These are phyloP conservation scores for Neolamprologus toae DNA, from an alignment of 2,113 vertebrate species.

Conservation along the genomic window DNA sequence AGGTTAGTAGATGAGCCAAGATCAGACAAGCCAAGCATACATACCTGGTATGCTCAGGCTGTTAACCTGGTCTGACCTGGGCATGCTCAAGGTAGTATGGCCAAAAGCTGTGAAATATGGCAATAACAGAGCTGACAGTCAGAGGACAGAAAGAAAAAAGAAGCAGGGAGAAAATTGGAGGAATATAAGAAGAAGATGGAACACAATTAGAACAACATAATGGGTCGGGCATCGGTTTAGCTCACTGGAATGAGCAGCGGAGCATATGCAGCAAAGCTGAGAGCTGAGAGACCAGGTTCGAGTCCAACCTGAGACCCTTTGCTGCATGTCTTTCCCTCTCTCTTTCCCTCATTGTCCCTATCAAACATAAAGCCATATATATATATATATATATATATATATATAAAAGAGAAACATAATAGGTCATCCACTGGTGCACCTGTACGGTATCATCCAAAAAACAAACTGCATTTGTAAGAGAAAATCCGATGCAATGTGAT, in stretches of 20 bases:
- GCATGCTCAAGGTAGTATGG: background rate
- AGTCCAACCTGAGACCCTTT: background rate
- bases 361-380: fast-evolving
- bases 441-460: background rate
- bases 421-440: background rate
- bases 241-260: background rate
- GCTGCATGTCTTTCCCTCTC: background rate
- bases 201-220: background rate
- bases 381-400: background rate
- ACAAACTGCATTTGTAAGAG: background rate
- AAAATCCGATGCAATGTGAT: fast-evolving
- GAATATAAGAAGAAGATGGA: background rate
- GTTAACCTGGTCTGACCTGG: background rate
- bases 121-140: background rate
- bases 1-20: background rate
- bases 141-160: background rate
- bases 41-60: background rate
- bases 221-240: fast-evolving
- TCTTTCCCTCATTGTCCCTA: background rate
- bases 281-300: background rate
- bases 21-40: background rate
- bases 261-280: background rate
- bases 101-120: background rate
- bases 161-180: fast-evolving
- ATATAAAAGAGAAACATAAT: background rate